Evolutionary conservation across 2,113 vertebrate species (phyloP).

Genomic region (Erinaceus europaeus): DNA sequence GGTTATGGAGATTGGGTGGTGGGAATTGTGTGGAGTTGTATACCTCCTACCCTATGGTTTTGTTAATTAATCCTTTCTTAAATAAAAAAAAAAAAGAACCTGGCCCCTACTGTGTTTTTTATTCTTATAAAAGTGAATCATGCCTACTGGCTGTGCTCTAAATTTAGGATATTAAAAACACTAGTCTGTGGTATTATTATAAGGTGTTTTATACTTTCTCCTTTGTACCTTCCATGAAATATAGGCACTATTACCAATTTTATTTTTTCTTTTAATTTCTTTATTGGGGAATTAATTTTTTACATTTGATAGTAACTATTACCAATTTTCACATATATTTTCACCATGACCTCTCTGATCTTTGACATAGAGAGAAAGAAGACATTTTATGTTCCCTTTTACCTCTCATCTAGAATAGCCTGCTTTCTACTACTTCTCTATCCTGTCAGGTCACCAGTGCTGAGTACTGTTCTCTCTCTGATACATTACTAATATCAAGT

Average conservation of each 20-base stretch:
- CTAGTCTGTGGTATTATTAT: background rate
- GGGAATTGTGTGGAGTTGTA: no score
- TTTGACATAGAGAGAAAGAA: background rate
- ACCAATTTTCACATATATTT: background rate
- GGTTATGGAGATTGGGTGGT: no score
- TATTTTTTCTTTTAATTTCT: no score
- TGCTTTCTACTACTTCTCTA: background rate
- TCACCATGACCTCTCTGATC: background rate
- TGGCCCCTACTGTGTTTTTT: no score
- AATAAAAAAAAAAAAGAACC: no score
- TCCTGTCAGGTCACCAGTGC: background rate
- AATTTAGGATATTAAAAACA: background rate
- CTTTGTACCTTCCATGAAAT: slow-evolving; percentile 18
- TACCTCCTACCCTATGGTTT: no score
- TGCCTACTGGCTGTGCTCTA: background rate
- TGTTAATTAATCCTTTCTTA: no score
- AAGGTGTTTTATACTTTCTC: background rate
- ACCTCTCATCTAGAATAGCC: background rate
- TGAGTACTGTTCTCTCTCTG: background rate
- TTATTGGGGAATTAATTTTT: no score
- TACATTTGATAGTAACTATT: no score
- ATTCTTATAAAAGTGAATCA: background rate
- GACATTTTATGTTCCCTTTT: background rate
- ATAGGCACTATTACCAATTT: background rate
- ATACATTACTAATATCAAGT: background rate